A percentile compares a stretch with the other conserved stretches of the same genome.
These are phyloP conservation scores for Atlantisia rogersi DNA, from an alignment of 2,113 vertebrate genomes.

Conservation along the genomic window DNA sequence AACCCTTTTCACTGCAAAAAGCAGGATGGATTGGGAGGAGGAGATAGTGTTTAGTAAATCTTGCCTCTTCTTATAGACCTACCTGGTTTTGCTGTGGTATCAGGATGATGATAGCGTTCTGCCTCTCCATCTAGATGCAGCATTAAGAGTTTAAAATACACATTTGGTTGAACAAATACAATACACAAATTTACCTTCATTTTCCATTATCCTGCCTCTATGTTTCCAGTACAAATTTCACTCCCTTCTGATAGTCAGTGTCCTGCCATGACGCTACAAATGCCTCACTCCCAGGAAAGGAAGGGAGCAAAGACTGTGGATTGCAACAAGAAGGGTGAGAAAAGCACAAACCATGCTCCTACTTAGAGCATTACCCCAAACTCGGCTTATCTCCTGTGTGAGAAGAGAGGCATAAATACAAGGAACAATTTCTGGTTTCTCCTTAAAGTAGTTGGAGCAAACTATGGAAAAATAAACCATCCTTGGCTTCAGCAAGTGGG, in stretches of 20 bases:
- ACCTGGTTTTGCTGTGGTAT: neutral
- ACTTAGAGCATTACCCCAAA: neutral
- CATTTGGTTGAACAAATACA: neutral
- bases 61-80: neutral
- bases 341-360: neutral
- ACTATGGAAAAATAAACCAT: neutral
- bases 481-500: neutral
- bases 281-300: neutral
- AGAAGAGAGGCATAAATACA: neutral
- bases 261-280: neutral
- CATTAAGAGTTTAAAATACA: neutral
- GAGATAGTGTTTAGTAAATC: neutral
- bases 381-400: neutral
- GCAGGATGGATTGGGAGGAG: neutral
- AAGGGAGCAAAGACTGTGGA: neutral
- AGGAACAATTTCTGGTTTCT: neutral
- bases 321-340: neutral
- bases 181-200: neutral
- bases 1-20: neutral
- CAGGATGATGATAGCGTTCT: neutral
- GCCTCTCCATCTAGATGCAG: slow-evolving; percentile 21
- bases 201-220: neutral
- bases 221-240: neutral
- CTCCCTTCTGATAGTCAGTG: neutral
- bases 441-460: neutral